These are phyloP conservation scores for Lydus trimaculatus DNA, from an alignment of 2,888 invertebrate species.

Conservation along the genomic window DNA sequence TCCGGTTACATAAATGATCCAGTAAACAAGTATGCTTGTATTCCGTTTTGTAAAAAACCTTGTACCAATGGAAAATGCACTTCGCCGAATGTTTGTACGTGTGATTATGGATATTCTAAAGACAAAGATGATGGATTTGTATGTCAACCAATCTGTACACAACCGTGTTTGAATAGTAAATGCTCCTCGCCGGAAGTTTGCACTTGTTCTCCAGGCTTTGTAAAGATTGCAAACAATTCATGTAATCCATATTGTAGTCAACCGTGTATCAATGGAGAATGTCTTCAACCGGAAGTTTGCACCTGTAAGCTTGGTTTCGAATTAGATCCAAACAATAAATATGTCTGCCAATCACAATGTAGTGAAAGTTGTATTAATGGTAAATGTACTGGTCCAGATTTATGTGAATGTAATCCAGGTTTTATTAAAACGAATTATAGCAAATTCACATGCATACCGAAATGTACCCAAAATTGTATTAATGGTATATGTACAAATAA, in stretches of 20 bases:
- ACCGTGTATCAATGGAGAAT: constrained; percentile 5
- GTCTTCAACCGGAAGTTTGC: not conserved
- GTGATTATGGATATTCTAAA: not conserved
- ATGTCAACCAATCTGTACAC: not conserved
- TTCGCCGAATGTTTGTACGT: not conserved
- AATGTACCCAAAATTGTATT: constrained; percentile 15
- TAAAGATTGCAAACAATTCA: not conserved
- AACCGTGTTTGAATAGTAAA: not conserved
- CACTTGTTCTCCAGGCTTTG: constrained; percentile 35
- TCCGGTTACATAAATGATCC: constrained; percentile 37
- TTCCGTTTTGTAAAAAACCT: not conserved
- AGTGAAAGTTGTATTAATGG: not conserved
- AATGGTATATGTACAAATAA: constrained; percentile 13
- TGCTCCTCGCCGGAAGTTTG: constrained; percentile 51
- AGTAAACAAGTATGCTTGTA: constrained; percentile 37
- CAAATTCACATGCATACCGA: not conserved
- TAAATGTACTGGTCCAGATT: not conserved
- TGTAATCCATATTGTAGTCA: constrained; percentile 11
- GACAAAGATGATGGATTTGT: not conserved
- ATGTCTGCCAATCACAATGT: not conserved
- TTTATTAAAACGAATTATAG: not conserved
- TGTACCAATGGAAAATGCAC: not conserved
- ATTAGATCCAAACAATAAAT: not conserved
- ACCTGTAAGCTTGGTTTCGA: not conserved
- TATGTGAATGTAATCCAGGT: not conserved